Percentiles rank a stretch among this genome's conserved stretches.
Evolutionary conservation across 30 jellyfish, hydroid and myxozoan genomes (phyloP).

Genomic region (Hydra vulgaris): DNA sequence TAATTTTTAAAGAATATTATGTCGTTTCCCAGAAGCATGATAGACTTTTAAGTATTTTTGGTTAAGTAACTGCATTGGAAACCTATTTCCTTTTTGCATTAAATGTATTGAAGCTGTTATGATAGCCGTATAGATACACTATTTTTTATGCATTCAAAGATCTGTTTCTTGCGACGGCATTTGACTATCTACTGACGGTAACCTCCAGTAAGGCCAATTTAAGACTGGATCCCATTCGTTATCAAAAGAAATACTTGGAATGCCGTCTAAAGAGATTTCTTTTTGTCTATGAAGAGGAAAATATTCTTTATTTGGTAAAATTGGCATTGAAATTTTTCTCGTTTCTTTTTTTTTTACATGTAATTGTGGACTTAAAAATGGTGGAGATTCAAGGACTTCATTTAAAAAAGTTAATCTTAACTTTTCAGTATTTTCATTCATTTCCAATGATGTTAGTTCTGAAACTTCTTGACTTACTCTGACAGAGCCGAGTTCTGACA

Average conservation of each 20-base stretch:
- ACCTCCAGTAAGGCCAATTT: slow-evolving; percentile 81
- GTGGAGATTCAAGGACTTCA: slow-evolving; percentile 69
- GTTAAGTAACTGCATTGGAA: too few relatives aligned
- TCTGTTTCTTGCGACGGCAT: slow-evolving; percentile 78
- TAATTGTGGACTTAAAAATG: slow-evolving; percentile 33
- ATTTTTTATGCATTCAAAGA: slow-evolving; percentile 6
- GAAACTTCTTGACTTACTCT: not conserved
- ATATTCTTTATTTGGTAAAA: slow-evolving; percentile 17
- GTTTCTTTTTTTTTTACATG: not conserved
- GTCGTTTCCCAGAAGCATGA: too few relatives aligned
- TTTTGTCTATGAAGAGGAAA: slow-evolving; percentile 2
- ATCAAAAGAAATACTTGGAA: not conserved
- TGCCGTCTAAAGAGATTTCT: not conserved
- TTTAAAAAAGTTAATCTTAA: slow-evolving; percentile 23
- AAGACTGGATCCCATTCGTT: not conserved
- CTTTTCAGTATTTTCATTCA: not conserved
- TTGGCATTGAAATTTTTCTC: slow-evolving; percentile 53
- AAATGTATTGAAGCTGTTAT: not conserved
- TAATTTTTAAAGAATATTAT: too few relatives aligned
- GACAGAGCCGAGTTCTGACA: not conserved
- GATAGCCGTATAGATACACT: not conserved
- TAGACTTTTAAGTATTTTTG: too few relatives aligned
- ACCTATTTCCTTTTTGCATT: not conserved
- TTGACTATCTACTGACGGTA: slow-evolving; percentile 38
- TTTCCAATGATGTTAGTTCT: not conserved